These are phyloP conservation scores for Myotis daubentonii DNA, from an alignment of 2,797 vertebrate genomes.

Conservation along the genomic window DNA sequence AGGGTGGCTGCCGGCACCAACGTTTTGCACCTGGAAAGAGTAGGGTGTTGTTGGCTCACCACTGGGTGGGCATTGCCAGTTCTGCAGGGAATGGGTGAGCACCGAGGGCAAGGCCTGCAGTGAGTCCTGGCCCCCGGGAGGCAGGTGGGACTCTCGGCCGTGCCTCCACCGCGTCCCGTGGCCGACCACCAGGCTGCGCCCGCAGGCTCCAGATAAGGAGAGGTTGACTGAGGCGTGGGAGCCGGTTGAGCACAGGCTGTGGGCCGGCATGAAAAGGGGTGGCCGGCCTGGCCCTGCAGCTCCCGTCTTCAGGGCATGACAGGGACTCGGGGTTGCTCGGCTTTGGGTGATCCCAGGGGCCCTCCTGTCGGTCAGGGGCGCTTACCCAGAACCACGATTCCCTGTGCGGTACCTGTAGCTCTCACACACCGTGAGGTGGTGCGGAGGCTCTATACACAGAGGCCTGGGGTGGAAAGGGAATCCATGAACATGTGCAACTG, in stretches of 20 bases:
- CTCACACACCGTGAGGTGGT: fast-evolving
- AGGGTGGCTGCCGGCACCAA: neutral
- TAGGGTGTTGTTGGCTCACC: neutral
- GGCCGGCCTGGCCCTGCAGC: neutral
- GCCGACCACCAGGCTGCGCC: neutral
- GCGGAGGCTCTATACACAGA: neutral
- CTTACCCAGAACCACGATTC: neutral
- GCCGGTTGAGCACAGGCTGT: neutral
- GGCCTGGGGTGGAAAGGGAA: neutral
- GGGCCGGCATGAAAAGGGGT: neutral
- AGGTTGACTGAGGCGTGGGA: neutral
- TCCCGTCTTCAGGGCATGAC: neutral
- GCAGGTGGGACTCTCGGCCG: neutral
- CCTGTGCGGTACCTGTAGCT: neutral
- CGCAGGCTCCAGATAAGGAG: neutral
- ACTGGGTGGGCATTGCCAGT: no score
- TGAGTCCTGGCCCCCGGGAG: neutral
- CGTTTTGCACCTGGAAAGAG: neutral
- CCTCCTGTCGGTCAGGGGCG: neutral
- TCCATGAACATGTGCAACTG: neutral
- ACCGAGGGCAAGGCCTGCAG: neutral
- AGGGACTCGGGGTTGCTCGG: neutral
- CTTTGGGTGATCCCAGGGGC: neutral
- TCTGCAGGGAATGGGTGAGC: neutral
- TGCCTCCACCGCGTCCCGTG: neutral